Conservation (phyloP, 2,113 vertebrate genomes). For the Miniopterus natalensis region DNA sequence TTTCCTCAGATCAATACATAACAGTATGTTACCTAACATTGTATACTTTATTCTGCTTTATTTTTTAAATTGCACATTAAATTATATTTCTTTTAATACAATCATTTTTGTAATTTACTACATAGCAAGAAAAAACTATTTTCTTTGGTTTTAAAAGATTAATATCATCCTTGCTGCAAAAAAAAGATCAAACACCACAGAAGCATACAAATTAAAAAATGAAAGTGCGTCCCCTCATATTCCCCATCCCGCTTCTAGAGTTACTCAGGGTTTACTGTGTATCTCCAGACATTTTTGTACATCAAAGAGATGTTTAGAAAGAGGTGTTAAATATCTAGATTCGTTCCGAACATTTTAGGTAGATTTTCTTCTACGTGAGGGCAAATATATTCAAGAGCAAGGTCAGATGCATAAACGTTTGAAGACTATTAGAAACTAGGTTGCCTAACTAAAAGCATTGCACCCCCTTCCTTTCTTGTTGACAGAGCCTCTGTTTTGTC, state of each 20-base stretch:
- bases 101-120: slow-evolving; percentile 10
- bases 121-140: not conserved
- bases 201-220: not conserved
- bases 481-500: not conserved
- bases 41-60: not conserved
- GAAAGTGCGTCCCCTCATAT: not conserved
- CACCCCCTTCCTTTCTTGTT: not conserved
- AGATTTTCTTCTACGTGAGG: not conserved
- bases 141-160: not conserved
- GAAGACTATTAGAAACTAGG: not conserved
- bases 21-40: not conserved
- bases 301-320: not conserved
- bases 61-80: not conserved
- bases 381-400: not conserved
- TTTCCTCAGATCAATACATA: not conserved
- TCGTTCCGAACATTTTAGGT: not conserved
- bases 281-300: not conserved
- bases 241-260: not conserved
- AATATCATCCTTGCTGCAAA: not conserved
- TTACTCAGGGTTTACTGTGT: not conserved
- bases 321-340: not conserved
- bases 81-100: not conserved
- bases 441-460: not conserved
- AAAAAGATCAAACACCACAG: not conserved
- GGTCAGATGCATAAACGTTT: not conserved